phyloP scores from a whole-genome alignment of 2,797 vertebrate species.

The Telmatherina bonti region DNA sequence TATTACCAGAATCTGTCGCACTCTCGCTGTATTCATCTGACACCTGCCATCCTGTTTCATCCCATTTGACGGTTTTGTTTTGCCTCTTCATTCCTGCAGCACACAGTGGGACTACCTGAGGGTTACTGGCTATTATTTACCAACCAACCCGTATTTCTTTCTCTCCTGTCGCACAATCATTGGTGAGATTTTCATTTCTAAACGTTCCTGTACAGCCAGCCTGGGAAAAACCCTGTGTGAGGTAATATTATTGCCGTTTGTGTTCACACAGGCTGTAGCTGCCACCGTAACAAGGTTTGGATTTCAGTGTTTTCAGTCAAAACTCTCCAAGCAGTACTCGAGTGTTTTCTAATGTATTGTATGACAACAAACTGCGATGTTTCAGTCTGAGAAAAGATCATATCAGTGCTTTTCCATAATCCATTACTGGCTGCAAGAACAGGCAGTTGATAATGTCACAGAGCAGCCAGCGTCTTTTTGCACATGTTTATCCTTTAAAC shows the following conservation, averaged over 20 bases:
- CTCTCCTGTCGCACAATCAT: slow-evolving; percentile 22
- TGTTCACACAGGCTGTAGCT: slow-evolving; percentile 51
- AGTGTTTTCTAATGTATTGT: slow-evolving; percentile 1
- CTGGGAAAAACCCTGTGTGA: slow-evolving; percentile 71
- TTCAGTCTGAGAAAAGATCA: slow-evolving; percentile 10
- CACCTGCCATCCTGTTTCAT: slow-evolving; percentile 75
- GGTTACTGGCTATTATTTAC: slow-evolving; percentile 72
- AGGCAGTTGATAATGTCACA: slow-evolving; percentile 24
- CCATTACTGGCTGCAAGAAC: background rate
- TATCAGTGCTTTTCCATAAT: background rate
- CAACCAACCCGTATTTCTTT: slow-evolving; percentile 62
- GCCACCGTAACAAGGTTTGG: slow-evolving; percentile 9
- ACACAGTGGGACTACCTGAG: slow-evolving; percentile 63
- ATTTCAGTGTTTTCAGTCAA: slow-evolving; percentile 26
- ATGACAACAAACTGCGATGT: slow-evolving; percentile 13
- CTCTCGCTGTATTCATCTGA: slow-evolving; percentile 62
- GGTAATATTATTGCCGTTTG: slow-evolving; percentile 64
- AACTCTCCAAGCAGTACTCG: slow-evolving; percentile 10
- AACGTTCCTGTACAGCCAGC: slow-evolving; percentile 69
- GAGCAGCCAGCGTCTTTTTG: slow-evolving; percentile 31
- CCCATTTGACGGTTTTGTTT: slow-evolving; percentile 56
- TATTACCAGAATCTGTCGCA: slow-evolving; percentile 35
- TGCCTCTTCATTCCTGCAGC: slow-evolving; percentile 36
- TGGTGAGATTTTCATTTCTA: slow-evolving; percentile 37
- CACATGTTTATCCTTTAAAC: slow-evolving; percentile 51